phyloP scores from a whole-genome alignment of 2,797 vertebrate species.

The Spatula versicolor region DNA sequence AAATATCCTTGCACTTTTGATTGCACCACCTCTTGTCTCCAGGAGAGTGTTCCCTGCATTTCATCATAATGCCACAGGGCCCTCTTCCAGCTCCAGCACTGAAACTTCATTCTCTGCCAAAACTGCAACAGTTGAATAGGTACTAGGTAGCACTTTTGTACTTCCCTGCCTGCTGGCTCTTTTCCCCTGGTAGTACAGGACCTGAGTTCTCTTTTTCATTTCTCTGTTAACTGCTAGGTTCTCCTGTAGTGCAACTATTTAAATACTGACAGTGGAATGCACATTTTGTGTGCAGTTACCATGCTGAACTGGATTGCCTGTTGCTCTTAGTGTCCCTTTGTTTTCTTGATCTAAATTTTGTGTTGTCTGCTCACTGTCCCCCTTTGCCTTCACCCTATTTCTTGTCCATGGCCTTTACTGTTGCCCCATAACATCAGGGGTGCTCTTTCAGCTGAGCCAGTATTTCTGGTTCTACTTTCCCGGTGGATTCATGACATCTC shows the following conservation, averaged over 20 bases:
- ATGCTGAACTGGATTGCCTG: background rate
- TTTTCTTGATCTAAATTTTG: background rate
- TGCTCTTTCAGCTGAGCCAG: background rate
- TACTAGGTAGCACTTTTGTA: background rate
- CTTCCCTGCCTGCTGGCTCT: background rate
- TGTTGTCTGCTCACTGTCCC: background rate
- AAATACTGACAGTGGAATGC: background rate
- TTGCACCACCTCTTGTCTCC: background rate
- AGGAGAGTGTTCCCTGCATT: background rate
- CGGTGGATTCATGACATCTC: background rate
- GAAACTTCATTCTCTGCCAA: background rate
- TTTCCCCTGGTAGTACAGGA: background rate
- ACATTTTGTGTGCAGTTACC: background rate
- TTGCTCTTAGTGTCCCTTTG: background rate
- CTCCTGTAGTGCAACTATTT: background rate
- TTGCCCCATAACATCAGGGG: background rate
- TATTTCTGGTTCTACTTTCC: background rate
- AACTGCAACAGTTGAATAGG: background rate
- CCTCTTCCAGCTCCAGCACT: background rate
- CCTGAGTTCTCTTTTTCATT: background rate
- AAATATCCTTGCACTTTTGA: background rate
- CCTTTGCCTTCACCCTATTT: background rate
- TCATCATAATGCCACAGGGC: slow-evolving; percentile 4
- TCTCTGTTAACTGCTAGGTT: background rate
- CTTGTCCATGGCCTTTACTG: background rate